Conservation (phyloP, 2,888 invertebrate genomes). For the Drosophila mettleri region DNA sequence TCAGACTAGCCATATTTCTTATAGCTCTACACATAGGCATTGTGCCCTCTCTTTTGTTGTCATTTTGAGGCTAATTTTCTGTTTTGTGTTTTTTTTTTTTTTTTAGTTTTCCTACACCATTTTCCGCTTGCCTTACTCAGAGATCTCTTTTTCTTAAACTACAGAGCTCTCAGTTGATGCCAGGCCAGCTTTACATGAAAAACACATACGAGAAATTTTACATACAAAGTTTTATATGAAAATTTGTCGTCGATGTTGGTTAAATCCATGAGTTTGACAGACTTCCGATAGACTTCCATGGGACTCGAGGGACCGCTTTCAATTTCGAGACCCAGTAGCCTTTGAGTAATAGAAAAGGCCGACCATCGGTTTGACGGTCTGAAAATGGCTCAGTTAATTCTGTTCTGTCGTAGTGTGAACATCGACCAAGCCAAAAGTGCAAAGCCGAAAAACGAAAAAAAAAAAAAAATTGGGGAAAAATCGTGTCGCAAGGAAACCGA, state of each 20-base stretch:
- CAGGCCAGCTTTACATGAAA: not conserved
- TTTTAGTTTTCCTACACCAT: not conserved
- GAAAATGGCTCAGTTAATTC: conserved; percentile 33
- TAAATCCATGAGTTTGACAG: conserved; percentile 39
- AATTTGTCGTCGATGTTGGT: conserved; percentile 14
- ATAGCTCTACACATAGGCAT: not conserved
- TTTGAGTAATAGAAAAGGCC: conserved; percentile 39
- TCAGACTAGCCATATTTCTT: not conserved
- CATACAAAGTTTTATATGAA: conserved; percentile 1
- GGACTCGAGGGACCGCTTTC: conserved; percentile 36
- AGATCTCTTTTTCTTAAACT: not conserved
- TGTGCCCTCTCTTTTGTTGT: conserved; percentile 20
- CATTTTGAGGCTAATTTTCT: not conserved
- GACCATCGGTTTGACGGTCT: conserved; percentile 41
- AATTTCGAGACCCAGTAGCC: conserved; percentile 51
- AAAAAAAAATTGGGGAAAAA: conserved; percentile 4
- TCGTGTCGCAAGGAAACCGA: not conserved
- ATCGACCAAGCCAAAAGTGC: conserved; percentile 21
- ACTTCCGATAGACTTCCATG: conserved; percentile 19
- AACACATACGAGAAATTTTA: not conserved
- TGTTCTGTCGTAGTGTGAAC: conserved; percentile 36
- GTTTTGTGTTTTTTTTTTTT: not conserved
- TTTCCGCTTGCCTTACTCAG: not conserved
- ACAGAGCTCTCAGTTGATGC: not conserved
- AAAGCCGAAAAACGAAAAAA: not conserved